Evolutionary conservation across 1,140 invertebrate genomes (phyloP).

Genomic region (Planococcus citri): DNA sequence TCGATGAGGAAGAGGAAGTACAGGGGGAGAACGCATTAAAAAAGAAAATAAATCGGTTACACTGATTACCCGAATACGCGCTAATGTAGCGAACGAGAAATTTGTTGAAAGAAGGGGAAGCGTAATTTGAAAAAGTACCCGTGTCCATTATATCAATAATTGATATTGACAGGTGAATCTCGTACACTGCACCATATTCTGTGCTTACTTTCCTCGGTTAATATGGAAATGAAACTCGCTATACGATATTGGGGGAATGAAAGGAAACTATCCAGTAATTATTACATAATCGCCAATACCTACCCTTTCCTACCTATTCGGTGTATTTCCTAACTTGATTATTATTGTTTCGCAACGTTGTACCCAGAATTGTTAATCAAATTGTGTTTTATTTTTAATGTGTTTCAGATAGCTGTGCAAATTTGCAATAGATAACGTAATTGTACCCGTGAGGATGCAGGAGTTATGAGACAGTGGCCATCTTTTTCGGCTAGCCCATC

Average conservation of each 20-base stretch:
- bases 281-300: neutral
- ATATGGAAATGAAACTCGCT: neutral
- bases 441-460: constrained; percentile 17
- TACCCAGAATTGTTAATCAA: too few species aligned
- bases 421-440: constrained; percentile 8
- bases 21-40: neutral
- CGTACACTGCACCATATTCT: neutral
- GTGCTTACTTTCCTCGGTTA: too few species aligned
- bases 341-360: too few species aligned
- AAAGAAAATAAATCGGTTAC: neutral
- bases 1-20: too few species aligned
- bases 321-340: too few species aligned
- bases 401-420: neutral
- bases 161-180: constrained; percentile 1
- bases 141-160: constrained; percentile 4
- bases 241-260: too few species aligned
- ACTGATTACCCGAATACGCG: neutral
- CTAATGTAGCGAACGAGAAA: constrained; percentile 2
- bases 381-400: neutral
- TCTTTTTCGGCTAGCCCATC: constrained; percentile 16
- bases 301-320: too few species aligned
- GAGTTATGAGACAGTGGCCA: constrained; percentile 17
- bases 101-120: neutral
- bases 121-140: constrained; percentile 6
- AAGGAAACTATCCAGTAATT: neutral